Percentiles rank a stretch among this genome's conserved stretches.
Conservation (phyloP, 2,113 vertebrate species). For the Maccullochella peelii region DNA sequence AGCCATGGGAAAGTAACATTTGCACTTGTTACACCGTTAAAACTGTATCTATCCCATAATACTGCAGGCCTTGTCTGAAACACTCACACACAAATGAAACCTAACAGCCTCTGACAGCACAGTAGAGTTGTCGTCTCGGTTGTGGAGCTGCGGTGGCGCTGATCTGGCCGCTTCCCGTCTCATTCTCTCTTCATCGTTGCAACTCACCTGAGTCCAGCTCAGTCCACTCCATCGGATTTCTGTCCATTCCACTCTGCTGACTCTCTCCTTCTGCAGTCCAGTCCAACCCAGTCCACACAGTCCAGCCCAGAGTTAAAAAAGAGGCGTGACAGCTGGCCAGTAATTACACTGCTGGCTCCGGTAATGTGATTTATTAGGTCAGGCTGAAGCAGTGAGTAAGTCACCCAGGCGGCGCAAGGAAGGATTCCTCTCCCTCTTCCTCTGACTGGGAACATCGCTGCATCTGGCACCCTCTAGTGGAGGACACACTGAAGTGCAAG, state of each 20-base stretch:
- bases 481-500: not conserved
- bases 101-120: constrained; percentile 36
- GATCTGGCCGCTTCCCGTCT: constrained; percentile 2
- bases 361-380: constrained; percentile 61
- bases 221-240: constrained; percentile 32
- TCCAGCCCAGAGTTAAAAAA: constrained; percentile 5
- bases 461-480: constrained; percentile 64
- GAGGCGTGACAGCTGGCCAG: constrained; percentile 27
- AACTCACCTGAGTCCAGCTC: constrained; percentile 29
- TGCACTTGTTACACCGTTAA: not conserved
- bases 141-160: not conserved
- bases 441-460: not conserved
- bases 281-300: not conserved
- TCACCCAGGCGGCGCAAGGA: constrained; percentile 11
- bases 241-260: constrained; percentile 36
- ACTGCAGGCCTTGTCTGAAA: not conserved
- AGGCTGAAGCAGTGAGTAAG: constrained; percentile 19
- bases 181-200: not conserved
- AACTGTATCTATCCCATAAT: not conserved
- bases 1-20: not conserved
- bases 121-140: constrained; percentile 1
- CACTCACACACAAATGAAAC: constrained; percentile 3
- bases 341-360: constrained; percentile 46
- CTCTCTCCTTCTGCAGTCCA: not conserved
- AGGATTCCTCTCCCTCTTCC: not conserved